Evolutionary conservation across 1,140 invertebrate genomes (phyloP).

Genomic region (Drosophila seguyi): DNA sequence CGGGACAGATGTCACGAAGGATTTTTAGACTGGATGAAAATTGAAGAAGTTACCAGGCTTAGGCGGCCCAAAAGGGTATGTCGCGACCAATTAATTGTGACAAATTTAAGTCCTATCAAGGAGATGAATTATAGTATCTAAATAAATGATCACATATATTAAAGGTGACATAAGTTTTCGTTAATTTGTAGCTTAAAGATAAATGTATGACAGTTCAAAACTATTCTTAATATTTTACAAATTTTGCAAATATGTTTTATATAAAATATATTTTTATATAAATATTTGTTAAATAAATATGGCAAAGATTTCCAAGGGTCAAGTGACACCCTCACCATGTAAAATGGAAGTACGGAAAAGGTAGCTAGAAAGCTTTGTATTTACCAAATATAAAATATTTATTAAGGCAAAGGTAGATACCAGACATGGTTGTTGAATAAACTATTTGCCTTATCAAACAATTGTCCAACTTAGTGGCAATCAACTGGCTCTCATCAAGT

Average conservation of each 20-base stretch:
- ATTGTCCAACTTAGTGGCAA: constrained; percentile 13
- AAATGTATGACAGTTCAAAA: neutral
- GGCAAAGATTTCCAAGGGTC: no score
- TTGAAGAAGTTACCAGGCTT: constrained; percentile 5
- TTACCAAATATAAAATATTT: neutral
- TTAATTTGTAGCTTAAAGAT: neutral
- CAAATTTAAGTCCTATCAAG: constrained; percentile 7
- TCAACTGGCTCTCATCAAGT: constrained; percentile 28
- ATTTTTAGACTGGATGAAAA: constrained; percentile 14
- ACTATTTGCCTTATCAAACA: constrained; percentile 8
- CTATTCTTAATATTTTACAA: no score
- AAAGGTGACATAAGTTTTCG: neutral
- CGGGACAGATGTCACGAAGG: constrained; percentile 23
- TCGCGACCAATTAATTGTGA: constrained; percentile 13
- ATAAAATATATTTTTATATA: neutral
- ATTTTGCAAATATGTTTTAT: neutral
- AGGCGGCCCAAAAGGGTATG: constrained; percentile 14
- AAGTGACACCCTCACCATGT: neutral
- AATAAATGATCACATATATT: neutral
- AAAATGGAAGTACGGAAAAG: neutral
- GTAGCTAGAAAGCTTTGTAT: neutral
- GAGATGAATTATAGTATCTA: neutral
- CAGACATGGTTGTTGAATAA: neutral
- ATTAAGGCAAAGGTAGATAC: neutral
- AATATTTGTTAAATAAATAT: no score